Evolutionary conservation across 2,113 vertebrate genomes (phyloP).

Genomic region (Larimichthys crocea): DNA sequence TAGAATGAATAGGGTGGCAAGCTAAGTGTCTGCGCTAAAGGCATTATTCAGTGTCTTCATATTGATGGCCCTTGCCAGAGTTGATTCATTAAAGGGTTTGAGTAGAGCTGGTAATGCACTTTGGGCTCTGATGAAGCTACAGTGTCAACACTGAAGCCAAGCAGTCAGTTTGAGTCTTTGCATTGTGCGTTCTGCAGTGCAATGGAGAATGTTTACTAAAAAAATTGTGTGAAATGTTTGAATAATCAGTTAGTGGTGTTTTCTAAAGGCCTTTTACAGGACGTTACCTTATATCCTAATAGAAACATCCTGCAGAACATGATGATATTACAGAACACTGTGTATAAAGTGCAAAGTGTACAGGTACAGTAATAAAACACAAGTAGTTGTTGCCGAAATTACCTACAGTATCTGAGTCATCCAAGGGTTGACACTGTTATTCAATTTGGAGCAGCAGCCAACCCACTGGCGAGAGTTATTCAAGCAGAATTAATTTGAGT

Average conservation of each 20-base stretch:
- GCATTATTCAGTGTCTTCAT: conserved; percentile 79
- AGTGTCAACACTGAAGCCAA: conserved; percentile 53
- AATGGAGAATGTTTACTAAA: neutral
- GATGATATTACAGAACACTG: neutral
- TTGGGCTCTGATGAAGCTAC: conserved; percentile 71
- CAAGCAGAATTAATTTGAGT: conserved; percentile 26
- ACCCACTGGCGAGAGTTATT: conserved; percentile 22
- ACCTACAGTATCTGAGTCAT: conserved; percentile 25
- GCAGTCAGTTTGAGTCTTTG: conserved; percentile 32
- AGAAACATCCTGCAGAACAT: neutral
- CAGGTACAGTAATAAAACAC: conserved; percentile 22
- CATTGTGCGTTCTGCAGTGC: conserved; percentile 10
- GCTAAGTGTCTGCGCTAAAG: conserved; percentile 72
- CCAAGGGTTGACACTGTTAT: conserved; percentile 6
- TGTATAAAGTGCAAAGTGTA: neutral
- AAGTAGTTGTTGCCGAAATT: neutral
- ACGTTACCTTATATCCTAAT: neutral
- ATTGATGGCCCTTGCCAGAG: conserved; percentile 77
- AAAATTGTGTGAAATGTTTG: neutral
- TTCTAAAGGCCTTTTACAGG: neutral
- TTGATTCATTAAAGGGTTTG: conserved; percentile 81
- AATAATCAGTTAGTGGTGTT: neutral
- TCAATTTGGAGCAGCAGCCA: conserved; percentile 24
- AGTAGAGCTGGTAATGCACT: conserved; percentile 76
- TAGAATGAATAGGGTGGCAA: conserved; percentile 69